A percentile compares a stretch with the other conserved stretches of the same genome.
Conservation (phyloP, 1,140 invertebrate species). For the Hesperophylax magnus region DNA sequence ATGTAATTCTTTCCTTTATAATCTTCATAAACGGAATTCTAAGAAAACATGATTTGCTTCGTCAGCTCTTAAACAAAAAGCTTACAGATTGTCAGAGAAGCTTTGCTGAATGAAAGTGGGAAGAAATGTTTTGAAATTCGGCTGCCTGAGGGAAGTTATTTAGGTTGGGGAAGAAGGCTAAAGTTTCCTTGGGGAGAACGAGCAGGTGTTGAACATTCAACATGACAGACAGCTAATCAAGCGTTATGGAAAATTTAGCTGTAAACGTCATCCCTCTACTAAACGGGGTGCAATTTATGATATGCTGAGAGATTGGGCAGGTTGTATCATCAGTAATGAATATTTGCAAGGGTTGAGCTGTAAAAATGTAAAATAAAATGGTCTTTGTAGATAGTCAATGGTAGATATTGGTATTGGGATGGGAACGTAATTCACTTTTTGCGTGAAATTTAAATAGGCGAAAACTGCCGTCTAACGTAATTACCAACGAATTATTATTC, state of each 20-base stretch:
- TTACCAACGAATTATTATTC: no score
- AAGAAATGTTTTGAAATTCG: slow-evolving; percentile 24
- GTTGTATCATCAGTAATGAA: background rate
- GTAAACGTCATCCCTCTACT: slow-evolving; percentile 35
- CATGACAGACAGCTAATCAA: slow-evolving; percentile 42
- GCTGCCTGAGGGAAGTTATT: slow-evolving; percentile 3
- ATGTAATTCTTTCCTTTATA: no score
- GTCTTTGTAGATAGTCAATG: no score
- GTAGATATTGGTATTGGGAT: no score
- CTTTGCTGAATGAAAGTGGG: background rate
- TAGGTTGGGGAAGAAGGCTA: background rate
- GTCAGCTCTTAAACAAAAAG: background rate
- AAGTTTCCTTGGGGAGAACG: slow-evolving; percentile 8
- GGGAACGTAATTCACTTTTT: no score
- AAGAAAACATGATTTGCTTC: slow-evolving; percentile 11
- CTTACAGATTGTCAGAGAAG: slow-evolving; percentile 13
- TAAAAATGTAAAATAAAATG: background rate
- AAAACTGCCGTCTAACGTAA: no score
- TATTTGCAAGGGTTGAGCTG: background rate
- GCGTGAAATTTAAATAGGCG: no score
- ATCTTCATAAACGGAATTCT: no score
- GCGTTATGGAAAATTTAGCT: slow-evolving; percentile 35
- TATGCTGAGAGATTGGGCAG: background rate
- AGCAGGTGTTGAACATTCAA: slow-evolving; percentile 33
- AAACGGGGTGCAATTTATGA: slow-evolving; percentile 33